Evolutionary conservation across 2,113 vertebrate genomes (phyloP).

Genomic region (Ammospiza caudacuta): DNA sequence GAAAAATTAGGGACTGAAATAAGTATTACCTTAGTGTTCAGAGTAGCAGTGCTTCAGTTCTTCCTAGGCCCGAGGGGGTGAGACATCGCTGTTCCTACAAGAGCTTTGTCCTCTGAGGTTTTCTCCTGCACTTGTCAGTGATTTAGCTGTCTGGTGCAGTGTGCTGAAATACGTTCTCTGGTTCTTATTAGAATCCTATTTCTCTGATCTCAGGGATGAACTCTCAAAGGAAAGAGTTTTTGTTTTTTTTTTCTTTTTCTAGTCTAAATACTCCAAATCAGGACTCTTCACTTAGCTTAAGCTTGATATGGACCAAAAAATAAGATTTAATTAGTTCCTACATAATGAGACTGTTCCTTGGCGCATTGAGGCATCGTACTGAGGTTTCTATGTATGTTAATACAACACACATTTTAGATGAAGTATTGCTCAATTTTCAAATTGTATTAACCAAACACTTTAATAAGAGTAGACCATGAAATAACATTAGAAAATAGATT

Average conservation of each 20-base stretch:
- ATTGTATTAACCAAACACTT: conserved; percentile 39
- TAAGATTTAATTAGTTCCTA: background rate
- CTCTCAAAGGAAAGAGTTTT: background rate
- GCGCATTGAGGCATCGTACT: background rate
- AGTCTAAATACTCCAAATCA: background rate
- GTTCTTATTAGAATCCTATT: background rate
- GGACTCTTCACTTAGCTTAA: background rate
- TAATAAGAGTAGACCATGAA: conserved; percentile 15
- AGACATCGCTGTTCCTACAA: background rate
- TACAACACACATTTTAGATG: background rate
- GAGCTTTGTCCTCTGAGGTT: background rate
- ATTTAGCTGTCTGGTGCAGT: background rate
- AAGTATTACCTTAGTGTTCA: background rate
- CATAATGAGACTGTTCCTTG: background rate
- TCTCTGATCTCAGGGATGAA: background rate
- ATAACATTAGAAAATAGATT: conserved; percentile 53
- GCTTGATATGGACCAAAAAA: background rate
- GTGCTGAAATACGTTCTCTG: background rate
- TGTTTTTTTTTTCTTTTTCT: background rate
- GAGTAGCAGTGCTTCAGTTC: background rate
- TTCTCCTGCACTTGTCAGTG: background rate
- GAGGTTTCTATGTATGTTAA: background rate
- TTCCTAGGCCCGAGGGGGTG: background rate
- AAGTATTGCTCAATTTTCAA: conserved; percentile 36
- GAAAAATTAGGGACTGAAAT: background rate